Base-by-base conservation (phyloP, 2,888 invertebrate genomes). In the Taenaris catops region DNA sequence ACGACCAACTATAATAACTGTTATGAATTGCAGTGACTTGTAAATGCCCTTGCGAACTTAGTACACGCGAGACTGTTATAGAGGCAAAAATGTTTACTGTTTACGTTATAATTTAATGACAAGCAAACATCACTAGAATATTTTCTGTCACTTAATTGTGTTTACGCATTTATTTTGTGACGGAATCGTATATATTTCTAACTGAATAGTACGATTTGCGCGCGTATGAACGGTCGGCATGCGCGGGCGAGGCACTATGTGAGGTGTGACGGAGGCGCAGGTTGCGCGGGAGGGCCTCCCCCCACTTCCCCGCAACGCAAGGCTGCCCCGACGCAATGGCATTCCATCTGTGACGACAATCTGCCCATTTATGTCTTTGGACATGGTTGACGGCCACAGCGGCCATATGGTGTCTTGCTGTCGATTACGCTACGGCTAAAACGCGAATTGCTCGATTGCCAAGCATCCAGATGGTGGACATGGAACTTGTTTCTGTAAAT, bases 341-440 rank as follows among this genome's bases (percentile, higher is more conserved):
- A 79, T 80, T 75, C 78, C 76, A 63, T 70, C 68, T 76, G 76
- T 81, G 81, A 84, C 80, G 80, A 81, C 75, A 76, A 69, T 70
- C 63, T 83, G 80, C 80, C 84, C 84, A 84, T 86, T 84, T 86
- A 83, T 70, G 84, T 80, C 76, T 78, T 79, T 73, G 76, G 80
- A 81, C 70, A 83, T 74, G 80, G 81, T 72, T 69, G 76, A 68
- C 65, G 76, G 79, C 58, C 73, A 68, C 66, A 54, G 54, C 68
- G 63, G 67, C 84, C 84, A 86, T 86, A 84, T 84, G 84, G 84
- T 68, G 63, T 61, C 70, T 62, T 67, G 63, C 60, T 60, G 61
- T 63, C 55, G 60, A 72, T 72, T 73, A 68, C 51, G 56, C 65
- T 59, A n/a, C n/a, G n/a, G n/a, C n/a, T n/a, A n/a, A n/a, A n/a